Base-by-base conservation (phyloP, 1,140 invertebrate species). In the Drosophila guanche region DNA sequence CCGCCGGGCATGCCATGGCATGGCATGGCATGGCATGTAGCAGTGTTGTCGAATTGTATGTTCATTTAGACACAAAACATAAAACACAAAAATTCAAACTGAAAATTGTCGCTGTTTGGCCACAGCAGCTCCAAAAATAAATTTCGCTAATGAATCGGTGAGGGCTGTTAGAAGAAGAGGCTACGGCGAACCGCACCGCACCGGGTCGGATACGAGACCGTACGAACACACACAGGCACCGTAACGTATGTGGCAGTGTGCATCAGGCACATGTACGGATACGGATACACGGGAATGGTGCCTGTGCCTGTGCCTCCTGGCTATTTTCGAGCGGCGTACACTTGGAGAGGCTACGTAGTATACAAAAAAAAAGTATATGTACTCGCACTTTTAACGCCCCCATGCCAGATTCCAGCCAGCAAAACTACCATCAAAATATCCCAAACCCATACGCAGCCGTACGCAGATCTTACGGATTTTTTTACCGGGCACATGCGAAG, bases 111-210 rank as follows among this genome's bases (percentile, higher is more conserved):
- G 76, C 81, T 77, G 81, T 85, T 75, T 75, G 58, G 76, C 81
- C 81, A 37, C 33, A 37, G 84, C 67, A 85, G 73, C 68, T 86
- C 81, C 81, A 85, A 85, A 85, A 85, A 85, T 85, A 85, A 80
- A 85, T 85, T 81, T 86, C 69, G 61, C 68, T 76, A 62, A 69
- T 69, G 69, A 65, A 61, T 65, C 67, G 68, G 55, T 37, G 81
- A 76, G 60, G 72, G 80, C 76, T 68, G 62, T 43, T 65, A 75
- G 56, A 57, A 58, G 69, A 61, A 60, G 68, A n/a, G 12, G 5
- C 6, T 8, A 20, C 16, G 16, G 16, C 12, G 14, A n/a, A 14
- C 2, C 12, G 40, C 45, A 52, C 43, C 61, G 75, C 62, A 59
- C 81, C 81, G 81, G 81, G 81, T 86, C 61, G 56, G 63, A 61